Conservation (phyloP, 1,140 invertebrate species). For the Macrobrachium rosenbergii region DNA sequence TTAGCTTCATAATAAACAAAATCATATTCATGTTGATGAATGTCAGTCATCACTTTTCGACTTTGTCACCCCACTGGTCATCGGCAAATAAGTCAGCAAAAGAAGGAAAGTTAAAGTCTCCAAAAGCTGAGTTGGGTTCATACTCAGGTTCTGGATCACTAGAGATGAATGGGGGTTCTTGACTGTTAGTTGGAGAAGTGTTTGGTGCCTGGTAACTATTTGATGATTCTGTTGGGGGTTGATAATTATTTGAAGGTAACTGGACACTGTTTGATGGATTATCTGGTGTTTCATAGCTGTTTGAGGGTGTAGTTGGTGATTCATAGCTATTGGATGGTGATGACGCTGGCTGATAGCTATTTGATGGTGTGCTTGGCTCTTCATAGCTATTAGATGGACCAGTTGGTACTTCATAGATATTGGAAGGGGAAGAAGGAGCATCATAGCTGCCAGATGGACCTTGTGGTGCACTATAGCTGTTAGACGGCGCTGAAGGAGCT, state of each 20-base stretch:
- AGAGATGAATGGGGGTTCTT: no score
- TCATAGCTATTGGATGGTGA: neutral
- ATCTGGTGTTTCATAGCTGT: neutral
- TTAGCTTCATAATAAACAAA: no score
- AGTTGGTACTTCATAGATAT: neutral
- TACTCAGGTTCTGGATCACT: no score
- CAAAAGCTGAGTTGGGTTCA: neutral
- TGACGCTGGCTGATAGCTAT: no score
- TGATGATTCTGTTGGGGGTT: neutral
- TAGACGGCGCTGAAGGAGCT: neutral
- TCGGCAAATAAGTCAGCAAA: conserved; percentile 3
- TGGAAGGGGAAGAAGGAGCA: neutral
- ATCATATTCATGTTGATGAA: no score
- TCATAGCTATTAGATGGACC: neutral
- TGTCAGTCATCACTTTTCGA: neutral
- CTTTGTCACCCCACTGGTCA: conserved; percentile 15
- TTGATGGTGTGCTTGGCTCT: neutral
- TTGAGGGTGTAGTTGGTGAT: neutral
- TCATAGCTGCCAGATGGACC: neutral
- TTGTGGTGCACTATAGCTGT: neutral
- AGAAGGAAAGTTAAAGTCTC: neutral
- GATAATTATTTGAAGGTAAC: neutral
- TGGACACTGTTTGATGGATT: neutral
- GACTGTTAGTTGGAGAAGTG: no score
- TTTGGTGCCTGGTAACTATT: neutral